These are phyloP conservation scores for Prietella phreatophila DNA, from an alignment of 2,113 vertebrate genomes.

Conservation along the genomic window DNA sequence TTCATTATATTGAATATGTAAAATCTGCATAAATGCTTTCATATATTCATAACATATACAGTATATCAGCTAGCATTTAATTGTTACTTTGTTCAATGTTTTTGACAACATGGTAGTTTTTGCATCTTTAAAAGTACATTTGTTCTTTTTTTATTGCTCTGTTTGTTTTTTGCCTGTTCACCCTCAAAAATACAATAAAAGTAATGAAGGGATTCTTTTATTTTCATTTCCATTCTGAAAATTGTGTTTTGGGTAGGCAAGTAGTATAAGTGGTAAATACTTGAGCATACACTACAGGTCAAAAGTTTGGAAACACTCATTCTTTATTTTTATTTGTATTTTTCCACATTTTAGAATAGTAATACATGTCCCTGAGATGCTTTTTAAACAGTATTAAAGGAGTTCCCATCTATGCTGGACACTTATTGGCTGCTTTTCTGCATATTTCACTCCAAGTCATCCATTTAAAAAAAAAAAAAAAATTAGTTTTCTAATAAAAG, in stretches of 20 bases:
- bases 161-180: neutral
- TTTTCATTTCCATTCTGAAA: neutral
- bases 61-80: neutral
- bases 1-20: neutral
- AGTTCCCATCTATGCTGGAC: no score
- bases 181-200: neutral
- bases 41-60: neutral
- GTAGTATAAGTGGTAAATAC: neutral
- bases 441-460: no score
- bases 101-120: neutral
- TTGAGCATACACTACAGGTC: neutral
- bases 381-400: no score
- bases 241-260: neutral
- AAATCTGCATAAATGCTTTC: neutral
- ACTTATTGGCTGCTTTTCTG: no score
- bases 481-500: no score
- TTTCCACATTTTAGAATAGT: no score
- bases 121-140: neutral
- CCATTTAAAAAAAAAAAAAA: no score
- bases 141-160: neutral
- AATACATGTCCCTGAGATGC: no score
- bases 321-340: no score
- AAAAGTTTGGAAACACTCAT: no score
- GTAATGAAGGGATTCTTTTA: neutral
- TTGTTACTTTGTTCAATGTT: neutral